Conservation (phyloP, 1,140 invertebrate genomes). For the Procambarus virginalis region DNA sequence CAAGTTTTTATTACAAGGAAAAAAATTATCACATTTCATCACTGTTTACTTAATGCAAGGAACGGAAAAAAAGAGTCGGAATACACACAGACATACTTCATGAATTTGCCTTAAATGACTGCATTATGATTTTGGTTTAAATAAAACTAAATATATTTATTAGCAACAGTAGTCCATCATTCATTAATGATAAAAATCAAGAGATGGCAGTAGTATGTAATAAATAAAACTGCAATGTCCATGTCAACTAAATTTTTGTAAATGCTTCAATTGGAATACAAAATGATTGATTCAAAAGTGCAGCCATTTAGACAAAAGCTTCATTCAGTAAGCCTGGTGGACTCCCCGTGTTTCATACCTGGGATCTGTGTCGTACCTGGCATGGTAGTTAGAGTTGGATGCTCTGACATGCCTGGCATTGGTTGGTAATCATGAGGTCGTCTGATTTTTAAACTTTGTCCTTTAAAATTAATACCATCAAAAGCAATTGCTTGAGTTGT, state of each 20-base stretch:
- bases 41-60: background rate
- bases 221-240: too few relatives aligned
- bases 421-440: constrained; percentile 99
- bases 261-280: too few relatives aligned
- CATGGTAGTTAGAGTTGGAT: constrained; percentile 84
- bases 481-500: constrained; percentile 99
- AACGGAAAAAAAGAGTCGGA: constrained; percentile 9
- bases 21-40: background rate
- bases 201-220: too few relatives aligned
- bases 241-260: too few relatives aligned
- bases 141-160: too few relatives aligned
- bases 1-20: background rate
- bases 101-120: background rate
- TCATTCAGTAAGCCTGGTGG: constrained; percentile 10
- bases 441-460: constrained; percentile 98
- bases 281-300: background rate
- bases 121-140: background rate
- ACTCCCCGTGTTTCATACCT: constrained; percentile 39
- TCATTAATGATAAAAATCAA: too few relatives aligned
- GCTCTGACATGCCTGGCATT: constrained; percentile 96
- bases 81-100: constrained; percentile 34
- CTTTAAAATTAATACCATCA: constrained; percentile 99
- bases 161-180: too few relatives aligned
- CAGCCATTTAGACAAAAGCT: background rate
- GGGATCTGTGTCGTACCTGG: constrained; percentile 78